phyloP scores from a whole-genome alignment of 1,140 invertebrate genomes.

The Thaumatotibia leucotreta region DNA sequence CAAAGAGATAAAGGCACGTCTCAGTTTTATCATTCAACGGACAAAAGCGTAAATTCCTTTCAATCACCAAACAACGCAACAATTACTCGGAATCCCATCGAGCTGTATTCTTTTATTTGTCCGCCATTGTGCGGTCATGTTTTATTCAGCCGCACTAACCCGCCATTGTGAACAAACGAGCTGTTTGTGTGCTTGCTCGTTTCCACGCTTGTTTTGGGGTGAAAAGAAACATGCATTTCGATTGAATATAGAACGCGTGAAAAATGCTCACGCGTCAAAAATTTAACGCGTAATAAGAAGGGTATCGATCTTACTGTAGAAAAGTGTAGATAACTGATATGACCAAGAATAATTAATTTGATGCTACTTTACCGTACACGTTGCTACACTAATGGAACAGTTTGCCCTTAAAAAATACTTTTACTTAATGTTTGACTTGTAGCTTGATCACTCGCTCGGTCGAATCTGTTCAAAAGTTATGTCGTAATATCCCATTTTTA shows the following conservation, averaged over 20 bases:
- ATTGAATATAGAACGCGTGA: neutral
- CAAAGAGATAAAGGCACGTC: neutral
- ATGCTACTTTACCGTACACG: too few species aligned
- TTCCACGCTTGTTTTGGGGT: conserved; percentile 3
- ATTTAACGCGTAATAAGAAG: too few species aligned
- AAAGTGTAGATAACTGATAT: too few species aligned
- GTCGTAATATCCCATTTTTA: too few species aligned
- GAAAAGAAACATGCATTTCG: neutral
- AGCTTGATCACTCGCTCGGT: too few species aligned
- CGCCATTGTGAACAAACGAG: neutral
- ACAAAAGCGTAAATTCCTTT: conserved; percentile 13
- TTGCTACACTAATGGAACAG: too few species aligned
- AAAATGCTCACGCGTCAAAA: too few species aligned
- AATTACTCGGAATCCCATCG: conserved; percentile 10
- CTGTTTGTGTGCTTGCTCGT: neutral
- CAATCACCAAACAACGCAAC: conserved; percentile 10
- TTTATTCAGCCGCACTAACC: conserved; percentile 14
- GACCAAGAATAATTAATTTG: too few species aligned
- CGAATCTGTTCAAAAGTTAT: too few species aligned
- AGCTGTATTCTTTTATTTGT: conserved; percentile 10
- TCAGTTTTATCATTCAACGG: conserved; percentile 6
- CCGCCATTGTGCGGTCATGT: conserved; percentile 3
- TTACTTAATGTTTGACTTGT: too few species aligned
- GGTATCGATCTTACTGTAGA: too few species aligned
- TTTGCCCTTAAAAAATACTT: too few species aligned